Conservation (phyloP, 2,888 invertebrate genomes). For the Aleiodes leptofemur region DNA sequence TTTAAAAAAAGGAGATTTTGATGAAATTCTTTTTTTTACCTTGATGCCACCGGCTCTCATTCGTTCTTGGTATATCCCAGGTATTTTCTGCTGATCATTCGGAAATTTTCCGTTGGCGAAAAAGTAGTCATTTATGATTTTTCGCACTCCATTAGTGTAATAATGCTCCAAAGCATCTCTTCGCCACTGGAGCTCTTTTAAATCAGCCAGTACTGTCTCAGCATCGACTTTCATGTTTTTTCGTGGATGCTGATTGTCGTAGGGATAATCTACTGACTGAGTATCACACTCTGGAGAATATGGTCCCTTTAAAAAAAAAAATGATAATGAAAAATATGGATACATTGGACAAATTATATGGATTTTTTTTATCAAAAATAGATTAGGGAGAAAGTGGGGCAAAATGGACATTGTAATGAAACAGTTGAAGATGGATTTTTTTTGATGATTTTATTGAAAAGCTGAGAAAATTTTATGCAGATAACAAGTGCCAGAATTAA, state of each 20-base stretch:
- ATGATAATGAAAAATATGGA: no score
- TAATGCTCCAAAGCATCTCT: slow-evolving; percentile 61
- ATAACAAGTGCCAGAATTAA: no score
- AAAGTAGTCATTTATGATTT: slow-evolving; percentile 62
- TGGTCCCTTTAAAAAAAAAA: background rate
- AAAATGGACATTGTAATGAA: no score
- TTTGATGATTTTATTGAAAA: no score
- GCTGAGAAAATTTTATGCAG: no score
- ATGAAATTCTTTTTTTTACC: background rate
- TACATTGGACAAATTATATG: no score
- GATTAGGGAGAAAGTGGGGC: no score
- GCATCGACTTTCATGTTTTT: slow-evolving; percentile 52
- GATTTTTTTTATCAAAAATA: no score
- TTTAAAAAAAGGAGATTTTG: no score
- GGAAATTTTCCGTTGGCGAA: slow-evolving; percentile 8
- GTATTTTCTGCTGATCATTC: slow-evolving; percentile 30
- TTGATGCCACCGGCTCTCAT: slow-evolving; percentile 16
- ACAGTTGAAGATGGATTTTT: no score
- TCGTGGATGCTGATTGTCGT: slow-evolving; percentile 34
- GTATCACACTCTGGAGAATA: slow-evolving; percentile 4
- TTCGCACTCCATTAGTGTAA: slow-evolving; percentile 62
- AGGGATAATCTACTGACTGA: slow-evolving; percentile 18
- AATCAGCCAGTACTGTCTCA: slow-evolving; percentile 56
- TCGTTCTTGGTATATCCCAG: slow-evolving; percentile 21
- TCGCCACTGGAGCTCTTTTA: slow-evolving; percentile 63